Evolutionary conservation across 2,797 vertebrate species (phyloP).

Genomic region (Harpagifer antarcticus): DNA sequence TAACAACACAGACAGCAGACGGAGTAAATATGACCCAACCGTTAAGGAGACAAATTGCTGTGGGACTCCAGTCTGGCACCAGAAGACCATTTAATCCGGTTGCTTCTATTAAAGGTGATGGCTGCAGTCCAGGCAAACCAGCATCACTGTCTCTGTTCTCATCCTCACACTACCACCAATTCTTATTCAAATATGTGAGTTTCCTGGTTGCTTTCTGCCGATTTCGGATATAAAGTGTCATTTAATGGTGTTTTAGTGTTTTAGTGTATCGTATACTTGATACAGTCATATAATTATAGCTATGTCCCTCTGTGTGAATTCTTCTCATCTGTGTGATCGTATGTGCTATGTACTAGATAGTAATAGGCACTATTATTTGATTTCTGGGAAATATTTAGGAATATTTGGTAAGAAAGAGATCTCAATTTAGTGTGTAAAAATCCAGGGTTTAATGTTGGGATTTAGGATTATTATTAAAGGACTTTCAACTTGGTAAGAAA

Average conservation of each 20-base stretch:
- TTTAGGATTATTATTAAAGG: too few species aligned
- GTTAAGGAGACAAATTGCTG: slow-evolving; percentile 22
- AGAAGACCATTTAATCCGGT: slow-evolving; percentile 27
- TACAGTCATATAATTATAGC: too few species aligned
- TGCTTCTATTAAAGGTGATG: slow-evolving; percentile 42
- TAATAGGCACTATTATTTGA: too few species aligned
- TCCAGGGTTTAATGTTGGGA: too few species aligned
- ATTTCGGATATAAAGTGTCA: background rate
- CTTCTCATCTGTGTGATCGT: too few species aligned
- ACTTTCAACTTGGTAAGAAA: too few species aligned
- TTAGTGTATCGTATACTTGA: too few species aligned
- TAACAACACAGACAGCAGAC: slow-evolving; percentile 33
- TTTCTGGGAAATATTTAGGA: too few species aligned
- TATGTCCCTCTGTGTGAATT: too few species aligned
- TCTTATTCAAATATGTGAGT: background rate
- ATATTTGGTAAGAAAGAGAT: too few species aligned
- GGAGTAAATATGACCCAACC: slow-evolving; percentile 31
- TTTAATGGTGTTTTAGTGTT: background rate
- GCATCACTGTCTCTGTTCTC: slow-evolving; percentile 45
- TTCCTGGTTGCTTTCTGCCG: slow-evolving; percentile 1
- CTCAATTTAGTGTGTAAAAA: too few species aligned
- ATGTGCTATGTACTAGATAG: too few species aligned
- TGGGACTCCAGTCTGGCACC: background rate
- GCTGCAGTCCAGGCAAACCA: slow-evolving; percentile 29
- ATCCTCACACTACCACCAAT: slow-evolving; percentile 17